A percentile compares a stretch with the other conserved stretches of the same genome.
phyloP scores from a whole-genome alignment of 1,140 invertebrate genomes.

The Drosophila nigromelanica region DNA sequence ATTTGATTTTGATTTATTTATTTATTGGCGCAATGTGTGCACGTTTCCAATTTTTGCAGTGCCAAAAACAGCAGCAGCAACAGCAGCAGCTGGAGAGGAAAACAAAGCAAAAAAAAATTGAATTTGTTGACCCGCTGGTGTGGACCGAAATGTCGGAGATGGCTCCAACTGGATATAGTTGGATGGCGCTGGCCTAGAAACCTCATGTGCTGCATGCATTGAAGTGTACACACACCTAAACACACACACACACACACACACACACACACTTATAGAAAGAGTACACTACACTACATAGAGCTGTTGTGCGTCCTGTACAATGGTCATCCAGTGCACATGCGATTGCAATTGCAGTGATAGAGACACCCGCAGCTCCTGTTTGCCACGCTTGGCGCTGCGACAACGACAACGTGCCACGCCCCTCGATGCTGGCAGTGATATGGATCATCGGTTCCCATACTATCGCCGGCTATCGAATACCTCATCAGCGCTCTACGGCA shows the following conservation, averaged over 20 bases:
- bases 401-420: slow-evolving; percentile 40
- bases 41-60: slow-evolving; percentile 37
- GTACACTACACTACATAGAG: slow-evolving; percentile 20
- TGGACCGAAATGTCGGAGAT: slow-evolving; percentile 29
- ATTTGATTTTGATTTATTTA: slow-evolving; percentile 82
- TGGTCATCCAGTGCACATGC: slow-evolving; percentile 82
- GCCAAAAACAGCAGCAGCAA: slow-evolving; percentile 13
- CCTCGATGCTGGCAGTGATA: slow-evolving; percentile 66
- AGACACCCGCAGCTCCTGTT: slow-evolving; percentile 73
- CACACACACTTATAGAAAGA: not conserved
- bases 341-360: slow-evolving; percentile 82
- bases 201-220: slow-evolving; percentile 53
- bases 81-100: not conserved
- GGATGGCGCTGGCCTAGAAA: slow-evolving; percentile 49
- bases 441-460: slow-evolving; percentile 67
- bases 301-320: slow-evolving; percentile 40
- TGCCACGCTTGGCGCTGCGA: slow-evolving; percentile 44
- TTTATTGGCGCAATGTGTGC: slow-evolving; percentile 53
- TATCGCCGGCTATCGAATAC: slow-evolving; percentile 79
- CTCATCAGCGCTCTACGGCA: slow-evolving; percentile 78
- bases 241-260: not conserved
- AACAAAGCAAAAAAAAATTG: not conserved
- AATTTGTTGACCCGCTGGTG: slow-evolving; percentile 18
- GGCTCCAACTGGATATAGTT: slow-evolving; percentile 33
- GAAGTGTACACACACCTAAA: slow-evolving; percentile 52